Base-by-base conservation (phyloP, 1,140 invertebrate genomes). In the Nasonia vitripennis region DNA sequence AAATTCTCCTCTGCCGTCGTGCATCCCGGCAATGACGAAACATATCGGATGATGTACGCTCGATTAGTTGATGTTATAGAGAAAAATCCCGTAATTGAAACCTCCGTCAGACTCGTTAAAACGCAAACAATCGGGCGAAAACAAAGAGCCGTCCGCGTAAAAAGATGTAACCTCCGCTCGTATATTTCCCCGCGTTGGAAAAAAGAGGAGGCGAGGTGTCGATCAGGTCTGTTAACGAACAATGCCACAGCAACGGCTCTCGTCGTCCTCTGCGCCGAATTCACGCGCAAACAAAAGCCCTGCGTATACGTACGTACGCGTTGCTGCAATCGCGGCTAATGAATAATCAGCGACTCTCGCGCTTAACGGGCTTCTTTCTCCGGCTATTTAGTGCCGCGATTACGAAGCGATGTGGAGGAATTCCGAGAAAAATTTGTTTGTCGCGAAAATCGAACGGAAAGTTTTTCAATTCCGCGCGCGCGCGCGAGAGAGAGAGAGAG, bases 191-290 rank as follows among this genome's bases (percentile, higher is more conserved):
- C 37, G 17, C 12, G 7, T 20, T 20, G 1, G n/a, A 45, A 75
- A 75, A 87, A 87, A 87, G 2, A 78, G 48, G 41, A 68, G 11
- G 9, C 84, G 83, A 87, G 88, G 86, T 88, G 88, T 88, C 87
- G 86, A 88, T 89, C 81, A 73, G 85, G 86, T 87, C 87, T 87
- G 87, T 89, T 88, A 89, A 87, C 86, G 87, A 81, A 87, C 85
- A 89, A 89, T 87, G 86, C 84, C 77, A 55, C 74, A 86, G 45
- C 7, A 4, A 81, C 67, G 78, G 67, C 70, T 78, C 79, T 68
- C 81, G 80, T 78, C 71, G 79, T 86, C 10, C 5, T 37, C 68
- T 71, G 27, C 86, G 48, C 68, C 70, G 77, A 79, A 83, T 75
- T 55, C 81, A 23, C 86, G 23, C 86, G 81, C 71, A 84, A 82